A percentile compares a stretch with the other conserved stretches of the same genome.
Conservation (phyloP, 2,113 vertebrate species). For the Maccullochella peelii region DNA sequence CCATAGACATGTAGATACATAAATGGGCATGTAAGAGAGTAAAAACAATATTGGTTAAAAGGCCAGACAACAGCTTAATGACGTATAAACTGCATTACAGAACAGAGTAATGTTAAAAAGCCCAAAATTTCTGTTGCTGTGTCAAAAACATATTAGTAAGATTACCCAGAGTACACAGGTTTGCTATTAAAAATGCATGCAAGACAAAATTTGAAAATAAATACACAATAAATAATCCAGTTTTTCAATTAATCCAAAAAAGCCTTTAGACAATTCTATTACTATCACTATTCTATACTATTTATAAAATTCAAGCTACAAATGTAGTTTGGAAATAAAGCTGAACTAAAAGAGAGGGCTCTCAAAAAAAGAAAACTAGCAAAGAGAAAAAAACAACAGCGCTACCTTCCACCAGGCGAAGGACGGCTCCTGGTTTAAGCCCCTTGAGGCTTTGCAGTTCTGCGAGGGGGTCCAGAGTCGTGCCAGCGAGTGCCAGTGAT, state of each 20-base stretch:
- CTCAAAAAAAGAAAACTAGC: neutral
- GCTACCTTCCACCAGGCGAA: slow-evolving; percentile 84
- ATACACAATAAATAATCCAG: neutral
- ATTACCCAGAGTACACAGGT: neutral
- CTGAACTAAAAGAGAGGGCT: neutral
- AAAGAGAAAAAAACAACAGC: neutral
- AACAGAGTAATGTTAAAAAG: no score
- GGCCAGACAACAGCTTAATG: neutral
- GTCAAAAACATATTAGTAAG: neutral
- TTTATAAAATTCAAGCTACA: neutral
- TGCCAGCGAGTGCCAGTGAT: slow-evolving; percentile 78
- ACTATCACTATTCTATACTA: no score
- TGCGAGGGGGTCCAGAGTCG: slow-evolving; percentile 77
- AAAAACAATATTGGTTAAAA: neutral
- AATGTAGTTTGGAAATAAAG: neutral
- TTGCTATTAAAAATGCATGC: neutral
- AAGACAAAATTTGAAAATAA: neutral
- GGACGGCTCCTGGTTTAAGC: slow-evolving; percentile 80
- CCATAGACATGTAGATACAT: neutral
- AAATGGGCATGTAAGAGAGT: neutral
- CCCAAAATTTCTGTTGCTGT: no score
- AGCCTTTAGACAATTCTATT: no score
- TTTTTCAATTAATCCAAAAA: no score
- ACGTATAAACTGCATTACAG: neutral
- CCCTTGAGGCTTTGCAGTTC: slow-evolving; percentile 82